Percentiles rank a stretch among this genome's conserved stretches.
phyloP scores from a whole-genome alignment of 2,113 vertebrate species.

The Syrmaticus mikado region DNA sequence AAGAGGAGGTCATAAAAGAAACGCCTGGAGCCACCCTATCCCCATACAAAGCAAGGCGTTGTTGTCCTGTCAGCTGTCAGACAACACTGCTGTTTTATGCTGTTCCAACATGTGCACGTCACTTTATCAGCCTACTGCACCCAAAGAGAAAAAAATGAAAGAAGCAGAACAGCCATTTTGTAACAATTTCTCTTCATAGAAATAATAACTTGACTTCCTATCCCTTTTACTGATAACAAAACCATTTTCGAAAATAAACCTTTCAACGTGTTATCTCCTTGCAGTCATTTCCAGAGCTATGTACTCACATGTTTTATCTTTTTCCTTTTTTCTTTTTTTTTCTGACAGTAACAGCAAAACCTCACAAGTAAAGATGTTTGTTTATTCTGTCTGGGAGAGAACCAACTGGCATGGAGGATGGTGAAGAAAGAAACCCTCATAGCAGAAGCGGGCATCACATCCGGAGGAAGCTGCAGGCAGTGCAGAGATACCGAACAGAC shows the following conservation, averaged over 20 bases:
- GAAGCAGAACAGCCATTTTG: slow-evolving; percentile 24
- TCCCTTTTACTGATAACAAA: not conserved
- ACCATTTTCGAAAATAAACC: slow-evolving; percentile 2
- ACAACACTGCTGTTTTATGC: not conserved
- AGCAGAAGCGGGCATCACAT: not conserved
- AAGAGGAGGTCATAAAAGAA: not conserved
- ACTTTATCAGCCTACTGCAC: not conserved
- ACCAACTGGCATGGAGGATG: not conserved
- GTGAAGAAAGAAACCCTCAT: not conserved
- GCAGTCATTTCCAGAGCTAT: slow-evolving; percentile 13
- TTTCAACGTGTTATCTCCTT: not conserved
- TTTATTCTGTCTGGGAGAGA: not conserved
- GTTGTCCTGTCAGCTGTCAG: not conserved
- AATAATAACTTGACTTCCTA: slow-evolving; percentile 5
- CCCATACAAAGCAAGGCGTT: not conserved
- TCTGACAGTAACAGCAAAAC: not conserved
- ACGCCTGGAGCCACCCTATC: not conserved
- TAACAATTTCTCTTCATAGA: not conserved
- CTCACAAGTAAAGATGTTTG: not conserved
- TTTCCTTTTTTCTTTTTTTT: not conserved
- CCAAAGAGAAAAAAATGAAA: fast-evolving
- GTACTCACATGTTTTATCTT: not conserved
- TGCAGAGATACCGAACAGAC: not conserved
- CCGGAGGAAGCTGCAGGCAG: not conserved
- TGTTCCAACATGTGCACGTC: fast-evolving